Base-by-base conservation (phyloP, 2,113 vertebrate species). In the Xenopus laevis region DNA sequence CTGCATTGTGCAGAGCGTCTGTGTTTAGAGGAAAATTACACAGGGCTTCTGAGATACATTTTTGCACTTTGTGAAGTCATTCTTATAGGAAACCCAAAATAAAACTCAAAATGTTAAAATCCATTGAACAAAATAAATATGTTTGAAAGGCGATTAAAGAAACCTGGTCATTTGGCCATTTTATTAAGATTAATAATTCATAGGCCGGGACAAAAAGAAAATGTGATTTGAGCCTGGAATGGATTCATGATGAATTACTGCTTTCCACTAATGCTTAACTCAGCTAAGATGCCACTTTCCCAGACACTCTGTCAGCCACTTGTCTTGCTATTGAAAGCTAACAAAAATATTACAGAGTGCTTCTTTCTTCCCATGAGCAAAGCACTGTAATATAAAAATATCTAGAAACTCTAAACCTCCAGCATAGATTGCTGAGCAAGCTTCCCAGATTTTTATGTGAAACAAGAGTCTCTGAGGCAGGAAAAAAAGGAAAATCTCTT, bases 331-430 rank as follows among this genome's bases (percentile, higher is more conserved):
- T 66, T 78, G 46, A 73, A 76, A 77, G 44, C 66, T 20, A 67
- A 71, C 52, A 78, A 23, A 65, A 65, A 53, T 33, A 47, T 72
- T 71, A 74, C 63, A 72, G 62, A 61, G 52, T 33, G 67, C 70
- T 78, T 73, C 52, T 69, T 75, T 72, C 65, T 76, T 71, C 64
- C 68, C 69, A 71, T 50, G 71, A 79, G 63, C 59, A 64, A 47
- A 68, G 45, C 45, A 63, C 47, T 65, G 16, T 30, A 57, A 68
- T 66, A 46, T 13, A 71, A n/a, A 78, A 68, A 64, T 71, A 47
- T 57, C 44, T 44, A 74, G 65, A 73, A 79, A 77, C 13, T 58
- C 50, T 67, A 68, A 21, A 74, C 27, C 59, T 62, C 70, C 67
- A 64, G 67, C 67, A 78, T 46, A 67, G 80, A 78, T 18, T 50